Evolutionary conservation across 2,113 vertebrate genomes (phyloP).

Genomic region (Acrocephalus kingi): DNA sequence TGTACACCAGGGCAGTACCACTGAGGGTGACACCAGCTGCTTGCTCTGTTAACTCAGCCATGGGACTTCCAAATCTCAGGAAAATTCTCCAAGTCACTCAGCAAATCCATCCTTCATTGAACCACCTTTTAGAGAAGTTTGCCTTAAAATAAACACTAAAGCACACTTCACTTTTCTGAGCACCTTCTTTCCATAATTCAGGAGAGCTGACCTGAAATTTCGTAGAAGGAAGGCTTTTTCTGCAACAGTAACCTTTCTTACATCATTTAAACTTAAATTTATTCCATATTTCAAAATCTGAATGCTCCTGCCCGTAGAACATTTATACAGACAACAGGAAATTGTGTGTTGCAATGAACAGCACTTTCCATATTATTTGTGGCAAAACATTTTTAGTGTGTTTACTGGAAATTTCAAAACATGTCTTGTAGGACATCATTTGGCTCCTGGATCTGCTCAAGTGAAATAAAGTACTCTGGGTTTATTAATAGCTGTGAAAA

Average conservation of each 20-base stretch:
- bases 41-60: background rate
- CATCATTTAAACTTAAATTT: background rate
- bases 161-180: background rate
- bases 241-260: background rate
- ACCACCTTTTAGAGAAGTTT: background rate
- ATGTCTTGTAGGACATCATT: background rate
- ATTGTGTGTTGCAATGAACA: background rate
- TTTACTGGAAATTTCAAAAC: slow-evolving; percentile 29
- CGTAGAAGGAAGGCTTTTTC: background rate
- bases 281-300: background rate
- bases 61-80: background rate
- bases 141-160: background rate
- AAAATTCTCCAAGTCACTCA: background rate
- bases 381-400: background rate
- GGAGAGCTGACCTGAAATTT: background rate
- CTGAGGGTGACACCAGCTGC: background rate
- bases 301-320: background rate
- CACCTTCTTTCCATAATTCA: background rate
- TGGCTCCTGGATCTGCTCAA: background rate
- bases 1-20: background rate
- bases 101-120: background rate
- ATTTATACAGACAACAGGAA: background rate
- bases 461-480: background rate
- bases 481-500: slow-evolving; percentile 47
- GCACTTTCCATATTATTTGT: background rate